These are phyloP conservation scores for Kradibia gibbosae DNA, from an alignment of 1,140 invertebrate species.

Conservation along the genomic window DNA sequence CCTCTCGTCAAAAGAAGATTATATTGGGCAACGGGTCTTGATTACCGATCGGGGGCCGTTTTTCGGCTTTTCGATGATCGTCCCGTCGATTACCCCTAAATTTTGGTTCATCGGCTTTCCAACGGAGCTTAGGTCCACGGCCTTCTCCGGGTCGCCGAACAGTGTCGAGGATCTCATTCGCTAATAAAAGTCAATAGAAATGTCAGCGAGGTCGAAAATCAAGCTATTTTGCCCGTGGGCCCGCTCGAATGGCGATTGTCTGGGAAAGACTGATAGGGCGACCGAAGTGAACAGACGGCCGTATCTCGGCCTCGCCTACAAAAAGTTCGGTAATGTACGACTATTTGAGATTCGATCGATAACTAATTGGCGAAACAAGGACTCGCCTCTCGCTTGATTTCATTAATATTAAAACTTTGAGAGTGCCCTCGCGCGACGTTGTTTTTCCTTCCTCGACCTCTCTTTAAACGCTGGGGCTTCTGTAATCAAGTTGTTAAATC, in stretches of 20 bases:
- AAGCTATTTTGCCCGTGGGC: neutral
- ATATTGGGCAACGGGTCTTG: too few relatives aligned
- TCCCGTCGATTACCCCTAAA: slow-evolving; percentile 12
- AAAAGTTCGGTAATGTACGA: slow-evolving; percentile 38
- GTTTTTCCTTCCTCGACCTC: slow-evolving; percentile 32
- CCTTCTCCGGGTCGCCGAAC: neutral
- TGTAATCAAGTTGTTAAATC: slow-evolving; percentile 53
- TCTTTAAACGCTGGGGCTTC: slow-evolving; percentile 23
- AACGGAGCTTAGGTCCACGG: neutral
- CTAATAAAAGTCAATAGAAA: neutral
- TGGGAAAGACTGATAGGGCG: slow-evolving; percentile 31
- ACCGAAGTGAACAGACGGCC: slow-evolving; percentile 19
- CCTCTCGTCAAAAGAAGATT: neutral
- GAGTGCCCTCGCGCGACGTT: slow-evolving; percentile 43
- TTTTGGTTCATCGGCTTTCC: slow-evolving; percentile 35
- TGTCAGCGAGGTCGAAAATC: neutral
- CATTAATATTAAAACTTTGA: slow-evolving; percentile 50
- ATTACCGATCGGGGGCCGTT: too few relatives aligned
- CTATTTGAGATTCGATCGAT: slow-evolving; percentile 45
- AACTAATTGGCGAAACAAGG: slow-evolving; percentile 40
- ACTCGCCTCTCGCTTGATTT: slow-evolving; percentile 37
- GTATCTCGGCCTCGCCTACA: neutral
- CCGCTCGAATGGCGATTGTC: neutral
- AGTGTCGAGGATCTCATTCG: neutral
- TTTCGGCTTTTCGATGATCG: neutral